Base-by-base conservation (phyloP, 2,797 vertebrate species). In the Columba guinea region DNA sequence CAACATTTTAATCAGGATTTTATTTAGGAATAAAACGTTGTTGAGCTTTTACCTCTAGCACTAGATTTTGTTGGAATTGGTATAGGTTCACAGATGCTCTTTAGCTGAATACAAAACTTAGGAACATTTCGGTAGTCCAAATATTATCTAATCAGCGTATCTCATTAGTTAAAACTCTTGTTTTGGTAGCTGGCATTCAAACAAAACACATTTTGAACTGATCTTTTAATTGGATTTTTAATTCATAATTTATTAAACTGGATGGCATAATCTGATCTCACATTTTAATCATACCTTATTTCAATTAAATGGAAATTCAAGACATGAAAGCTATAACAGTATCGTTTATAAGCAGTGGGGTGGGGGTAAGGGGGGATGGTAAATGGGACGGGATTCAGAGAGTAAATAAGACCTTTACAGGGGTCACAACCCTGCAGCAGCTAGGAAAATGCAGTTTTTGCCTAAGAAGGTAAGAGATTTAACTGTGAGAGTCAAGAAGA, bases 121-220 rank as follows among this genome's bases (percentile, higher is more conserved):
- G 5, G 44, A 86, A 53, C 4, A 59, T 88, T 94, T 91, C 39
- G 8, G 4, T 84, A 87, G 81, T 78, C 74, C 74, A 92, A 86
- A 89, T 94, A 95, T 89, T 96, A 90, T 35, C 74, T 90, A 51
- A 87, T 84, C 77, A 84, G 37, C n/a, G 37, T 79, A 82, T 48
- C 74, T 46, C 24, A 84, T 90, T 93, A 93, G 37, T 65, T 87
- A 89, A 68, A 96, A 79, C 24, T 65, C 32, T 68, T 68, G 62
- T 37, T 94, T 91, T 78, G 11, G 23, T 88, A 84, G 41, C 12
- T 89, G 48, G 13, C 34, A 82, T 94, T 82, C 28, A 88, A 92
- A 87, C 53, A 84, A 78, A 92, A 63, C 8, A 53, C 5, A 58
- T 46, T 88, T 86, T 62, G 34, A 79, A 71, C 8, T 6, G 28